Evolutionary conservation across 2,888 invertebrate species (phyloP), one percentile per base, ranked within the genome.

Genomic region (Volucella zonaria): DNA sequence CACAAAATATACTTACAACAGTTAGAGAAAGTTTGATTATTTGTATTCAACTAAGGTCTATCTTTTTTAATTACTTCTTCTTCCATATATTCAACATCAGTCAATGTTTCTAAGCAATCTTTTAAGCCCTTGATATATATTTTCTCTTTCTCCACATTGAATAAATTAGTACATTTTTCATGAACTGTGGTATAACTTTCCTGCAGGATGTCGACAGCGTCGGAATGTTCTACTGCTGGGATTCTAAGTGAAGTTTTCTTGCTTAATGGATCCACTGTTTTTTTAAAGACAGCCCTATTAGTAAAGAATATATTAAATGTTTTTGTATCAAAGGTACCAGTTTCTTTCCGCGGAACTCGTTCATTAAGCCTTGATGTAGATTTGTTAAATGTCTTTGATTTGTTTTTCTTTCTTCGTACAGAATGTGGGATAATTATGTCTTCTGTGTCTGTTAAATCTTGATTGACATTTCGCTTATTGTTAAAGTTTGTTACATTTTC

Each of bases 31-130:
- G 38, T 11, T n/a, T 49, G 18, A 45, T 43, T 40, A 14, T 6
- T 6, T 9, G 31, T 15, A 6, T 66, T 23, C 43, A 12, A 62
- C 14, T 52, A 56, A 42, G 10, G 10, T 23, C 62, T 81, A 71
- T 71, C 73, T 4, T 73, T 62, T 47, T 59, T 76, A 31, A 88
- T 88, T 61, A 89, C 88, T 82, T 92, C 91, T 73, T 91, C 91
- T 59, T 92, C 93, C 64, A 93, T 89, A 88, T 93, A 94, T 89
- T 94, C 94, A 66, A 93, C 89, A 88, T 94, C 94, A 4, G 94
- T 94, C 64, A 92, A 89, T 38, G 90, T 90, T 70, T 93, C 93
- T 40, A 90, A 89, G 15, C 87, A 88, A 71, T 90, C 92, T 61
- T 90, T 90, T 81, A 92, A 90, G 59, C 93, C 93, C 89, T 93